These are phyloP conservation scores for Sipha flava DNA, from an alignment of 1,140 invertebrate genomes.

Conservation along the genomic window DNA sequence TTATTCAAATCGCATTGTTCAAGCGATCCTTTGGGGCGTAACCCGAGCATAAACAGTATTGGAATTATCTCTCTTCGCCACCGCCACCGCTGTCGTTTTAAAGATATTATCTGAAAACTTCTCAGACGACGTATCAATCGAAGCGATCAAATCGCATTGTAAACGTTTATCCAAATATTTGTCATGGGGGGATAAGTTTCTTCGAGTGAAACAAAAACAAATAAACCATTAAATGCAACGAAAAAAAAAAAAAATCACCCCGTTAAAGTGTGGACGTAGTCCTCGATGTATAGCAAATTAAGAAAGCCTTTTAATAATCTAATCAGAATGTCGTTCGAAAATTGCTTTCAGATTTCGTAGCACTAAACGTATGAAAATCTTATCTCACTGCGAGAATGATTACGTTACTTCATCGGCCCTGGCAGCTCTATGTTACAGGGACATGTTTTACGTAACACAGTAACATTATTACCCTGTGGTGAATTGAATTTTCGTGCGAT, in stretches of 20 bases:
- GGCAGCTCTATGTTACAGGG: no score
- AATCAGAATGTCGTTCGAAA: neutral
- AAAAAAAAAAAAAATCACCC: neutral
- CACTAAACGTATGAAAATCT: no score
- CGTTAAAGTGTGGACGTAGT: constrained; percentile 2
- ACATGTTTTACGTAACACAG: no score
- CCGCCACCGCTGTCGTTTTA: neutral
- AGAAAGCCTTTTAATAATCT: neutral
- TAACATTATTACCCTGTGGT: no score
- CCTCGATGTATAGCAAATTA: neutral
- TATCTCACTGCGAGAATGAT: no score
- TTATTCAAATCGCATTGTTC: constrained; percentile 11
- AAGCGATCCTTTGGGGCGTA: neutral
- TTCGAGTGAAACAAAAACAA: constrained; percentile 32
- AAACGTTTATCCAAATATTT: constrained; percentile 32
- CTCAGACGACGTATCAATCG: constrained; percentile 29
- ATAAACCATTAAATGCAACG: neutral
- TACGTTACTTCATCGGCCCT: no score
- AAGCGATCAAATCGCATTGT: constrained; percentile 31
- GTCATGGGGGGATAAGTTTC: constrained; percentile 26
- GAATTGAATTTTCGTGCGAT: no score
- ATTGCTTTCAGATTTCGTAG: neutral
- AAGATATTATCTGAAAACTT: constrained; percentile 13
- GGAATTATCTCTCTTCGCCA: constrained; percentile 8
- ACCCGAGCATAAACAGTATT: neutral